Evolutionary conservation across 2,888 invertebrate genomes (phyloP), one percentile per base, ranked within the genome.

Genomic region (Resseliella maxima): DNA sequence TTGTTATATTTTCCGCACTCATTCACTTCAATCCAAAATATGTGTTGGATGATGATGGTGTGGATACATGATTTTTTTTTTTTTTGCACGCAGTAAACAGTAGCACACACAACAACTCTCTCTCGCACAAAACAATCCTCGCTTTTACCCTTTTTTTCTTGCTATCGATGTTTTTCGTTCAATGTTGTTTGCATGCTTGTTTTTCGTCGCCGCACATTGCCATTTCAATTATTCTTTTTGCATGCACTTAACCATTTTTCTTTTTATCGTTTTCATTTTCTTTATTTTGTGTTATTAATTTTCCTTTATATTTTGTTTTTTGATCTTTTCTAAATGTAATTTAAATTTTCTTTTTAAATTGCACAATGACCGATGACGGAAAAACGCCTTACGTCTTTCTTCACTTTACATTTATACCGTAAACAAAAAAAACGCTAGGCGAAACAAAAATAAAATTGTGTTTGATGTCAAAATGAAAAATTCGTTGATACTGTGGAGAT

Each of bases 1-100:
- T 72, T 72, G 72, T 72, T 72, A 72, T 72, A 72, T 72, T 72
- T 72, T 72, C 72, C 72, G 72, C 35, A 72, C 72, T 72, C 72
- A 72, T 72, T 72, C 72, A 72, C 72, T 72, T 72, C 35, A 35
- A 72, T 72, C 72, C n/a, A 24, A n/a, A n/a, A 3, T 31, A 35
- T 59, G 31, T 72, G 35, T 72, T 72, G 31, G 31, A 72, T 72
- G 72, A n/a, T n/a, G n/a, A n/a, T n/a, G n/a, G n/a, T n/a, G 31
- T 72, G 72, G 72, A 72, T 72, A 59, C 41, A 18, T n/a, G n/a
- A n/a, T n/a, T n/a, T n/a, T n/a, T n/a, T n/a, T n/a, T n/a, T n/a
- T n/a, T 72, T 27, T 72, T 72, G 3, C 72, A 72, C 72, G 72
- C 72, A 72, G 18, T 72, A 31, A 15, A 50, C n/a, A n/a, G n/a